Evolutionary conservation across 1,140 invertebrate species (phyloP).

Genomic region (Danaus melanippus): DNA sequence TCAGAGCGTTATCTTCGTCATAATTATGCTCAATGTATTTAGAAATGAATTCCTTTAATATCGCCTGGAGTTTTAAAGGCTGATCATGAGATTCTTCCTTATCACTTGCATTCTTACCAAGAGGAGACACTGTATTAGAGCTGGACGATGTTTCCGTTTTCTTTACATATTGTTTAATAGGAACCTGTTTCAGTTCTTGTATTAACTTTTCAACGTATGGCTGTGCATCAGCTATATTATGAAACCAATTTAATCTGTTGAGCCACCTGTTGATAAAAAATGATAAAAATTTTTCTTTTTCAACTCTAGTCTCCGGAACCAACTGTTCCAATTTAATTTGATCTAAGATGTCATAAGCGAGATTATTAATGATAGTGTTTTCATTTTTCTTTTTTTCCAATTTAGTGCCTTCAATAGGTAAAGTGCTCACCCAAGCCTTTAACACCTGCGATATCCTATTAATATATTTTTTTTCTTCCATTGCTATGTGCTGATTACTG

Average conservation of each 20-base stretch:
- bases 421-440: constrained; percentile 27
- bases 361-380: constrained; percentile 14
- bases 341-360: constrained; percentile 22
- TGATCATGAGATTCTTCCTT: no score
- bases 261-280: constrained; percentile 33
- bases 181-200: constrained; percentile 22
- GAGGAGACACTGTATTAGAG: background rate
- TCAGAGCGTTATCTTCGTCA: constrained; percentile 25
- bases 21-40: constrained; percentile 34
- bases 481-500: constrained; percentile 17
- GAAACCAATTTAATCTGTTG: constrained; percentile 23
- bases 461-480: constrained; percentile 26
- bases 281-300: constrained; percentile 24
- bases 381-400: constrained; percentile 11
- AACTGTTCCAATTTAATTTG: constrained; percentile 29
- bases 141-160: background rate
- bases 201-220: constrained; percentile 22
- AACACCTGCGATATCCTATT: constrained; percentile 24
- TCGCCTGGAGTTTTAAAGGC: constrained; percentile 12
- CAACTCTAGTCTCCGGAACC: constrained; percentile 14
- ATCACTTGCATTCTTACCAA: background rate
- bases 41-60: constrained; percentile 28
- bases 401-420: constrained; percentile 24
- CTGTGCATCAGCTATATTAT: constrained; percentile 18
- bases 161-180: constrained; percentile 3